phyloP scores from a whole-genome alignment of 2,113 vertebrate genomes.

The Gymnocephalus cernua region DNA sequence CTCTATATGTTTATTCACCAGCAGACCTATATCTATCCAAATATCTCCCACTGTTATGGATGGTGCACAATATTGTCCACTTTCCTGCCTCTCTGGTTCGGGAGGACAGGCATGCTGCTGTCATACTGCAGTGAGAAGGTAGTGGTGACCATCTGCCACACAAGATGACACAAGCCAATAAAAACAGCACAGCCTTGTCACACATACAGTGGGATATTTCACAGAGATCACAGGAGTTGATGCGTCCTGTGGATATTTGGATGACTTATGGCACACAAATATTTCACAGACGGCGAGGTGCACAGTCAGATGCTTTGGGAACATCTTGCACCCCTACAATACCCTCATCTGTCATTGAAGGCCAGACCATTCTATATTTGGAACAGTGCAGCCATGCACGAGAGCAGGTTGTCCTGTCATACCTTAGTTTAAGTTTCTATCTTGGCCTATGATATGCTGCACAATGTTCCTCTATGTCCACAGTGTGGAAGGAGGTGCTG shows the following conservation, averaged over 20 bases:
- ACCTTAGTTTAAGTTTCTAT: slow-evolving; percentile 30
- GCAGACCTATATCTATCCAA: slow-evolving; percentile 20
- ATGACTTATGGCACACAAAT: slow-evolving; percentile 7
- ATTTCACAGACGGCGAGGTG: slow-evolving; percentile 38
- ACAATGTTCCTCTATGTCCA: slow-evolving; percentile 48
- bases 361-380: slow-evolving; percentile 53
- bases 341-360: slow-evolving; percentile 36
- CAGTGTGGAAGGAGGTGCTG: slow-evolving; percentile 45
- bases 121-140: slow-evolving; percentile 48
- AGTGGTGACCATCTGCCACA: slow-evolving; percentile 75
- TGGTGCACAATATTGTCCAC: slow-evolving; percentile 7
- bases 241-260: slow-evolving; percentile 60
- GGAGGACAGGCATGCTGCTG: slow-evolving; percentile 36
- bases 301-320: slow-evolving; percentile 43
- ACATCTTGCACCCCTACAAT: slow-evolving; percentile 48
- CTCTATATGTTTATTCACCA: slow-evolving; percentile 53
- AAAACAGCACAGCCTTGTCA: slow-evolving; percentile 38
- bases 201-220: slow-evolving; percentile 45
- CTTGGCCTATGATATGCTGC: not conserved
- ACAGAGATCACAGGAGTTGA: slow-evolving; percentile 30
- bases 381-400: slow-evolving; percentile 31
- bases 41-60: slow-evolving; percentile 32
- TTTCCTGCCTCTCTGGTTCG: slow-evolving; percentile 26
- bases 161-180: slow-evolving; percentile 28
- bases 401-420: slow-evolving; percentile 23